Conservation (phyloP, 2,113 vertebrate species). For the Hiodon alosoides region DNA sequence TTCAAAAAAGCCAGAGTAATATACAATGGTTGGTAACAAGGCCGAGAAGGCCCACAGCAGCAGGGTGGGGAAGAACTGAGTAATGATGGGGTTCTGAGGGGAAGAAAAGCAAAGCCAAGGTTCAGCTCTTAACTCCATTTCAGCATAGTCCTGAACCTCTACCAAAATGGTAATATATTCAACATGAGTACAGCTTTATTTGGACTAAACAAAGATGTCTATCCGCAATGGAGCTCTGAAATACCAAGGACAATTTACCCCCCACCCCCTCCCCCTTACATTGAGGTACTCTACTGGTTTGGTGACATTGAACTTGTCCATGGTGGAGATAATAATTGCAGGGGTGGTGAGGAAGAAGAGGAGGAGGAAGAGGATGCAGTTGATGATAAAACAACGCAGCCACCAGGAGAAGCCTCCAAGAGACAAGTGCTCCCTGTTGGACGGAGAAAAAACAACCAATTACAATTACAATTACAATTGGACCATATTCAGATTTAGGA, state of each 20-base stretch:
- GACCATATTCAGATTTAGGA: not conserved
- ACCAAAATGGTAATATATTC: not conserved
- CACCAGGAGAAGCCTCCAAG: constrained; percentile 91
- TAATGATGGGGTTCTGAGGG: constrained; percentile 88
- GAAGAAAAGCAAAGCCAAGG: not conserved
- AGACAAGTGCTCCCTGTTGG: constrained; percentile 84
- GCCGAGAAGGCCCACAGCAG: constrained; percentile 93
- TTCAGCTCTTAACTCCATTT: not conserved
- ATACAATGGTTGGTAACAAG: constrained; percentile 93
- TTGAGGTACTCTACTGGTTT: constrained; percentile 95
- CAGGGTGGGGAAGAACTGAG: constrained; percentile 94
- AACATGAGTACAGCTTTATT: too few relatives aligned
- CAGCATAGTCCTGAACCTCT: not conserved
- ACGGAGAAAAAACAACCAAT: not conserved
- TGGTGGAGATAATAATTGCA: constrained; percentile 96
- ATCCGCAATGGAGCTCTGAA: too few relatives aligned
- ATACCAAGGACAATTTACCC: not conserved
- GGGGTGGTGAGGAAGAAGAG: constrained; percentile 98
- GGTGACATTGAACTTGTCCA: constrained; percentile 99
- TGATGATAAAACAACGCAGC: constrained; percentile 93
- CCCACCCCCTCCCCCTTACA: constrained; percentile 58
- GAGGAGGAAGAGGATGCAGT: constrained; percentile 90
- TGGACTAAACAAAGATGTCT: too few relatives aligned
- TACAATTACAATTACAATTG: not conserved
- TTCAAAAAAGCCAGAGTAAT: constrained; percentile 93